Conservation (phyloP, 2,797 vertebrate genomes). For the Octomys mimax region DNA sequence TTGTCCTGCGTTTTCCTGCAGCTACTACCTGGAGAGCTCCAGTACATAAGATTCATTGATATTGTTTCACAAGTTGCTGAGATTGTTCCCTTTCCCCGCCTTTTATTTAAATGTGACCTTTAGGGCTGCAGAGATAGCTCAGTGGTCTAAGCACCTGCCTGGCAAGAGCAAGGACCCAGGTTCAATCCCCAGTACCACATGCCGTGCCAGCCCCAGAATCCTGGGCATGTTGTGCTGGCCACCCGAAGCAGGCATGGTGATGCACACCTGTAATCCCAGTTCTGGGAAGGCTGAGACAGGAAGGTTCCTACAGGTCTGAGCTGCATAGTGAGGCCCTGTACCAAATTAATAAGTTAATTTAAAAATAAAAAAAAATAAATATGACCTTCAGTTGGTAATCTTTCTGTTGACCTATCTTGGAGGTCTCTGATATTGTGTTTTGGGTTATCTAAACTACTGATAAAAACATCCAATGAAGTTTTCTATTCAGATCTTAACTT, state of each 20-base stretch:
- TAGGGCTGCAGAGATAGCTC: background rate
- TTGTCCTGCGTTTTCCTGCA: background rate
- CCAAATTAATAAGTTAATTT: no score
- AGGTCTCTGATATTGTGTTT: slow-evolving; percentile 20
- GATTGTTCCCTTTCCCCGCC: background rate
- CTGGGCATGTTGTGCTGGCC: no score
- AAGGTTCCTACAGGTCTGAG: no score
- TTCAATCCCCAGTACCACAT: no score
- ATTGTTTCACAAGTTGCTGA: background rate
- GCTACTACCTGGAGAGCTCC: background rate
- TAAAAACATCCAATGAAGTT: background rate
- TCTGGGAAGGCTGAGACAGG: no score
- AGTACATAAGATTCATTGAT: background rate
- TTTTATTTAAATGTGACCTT: background rate
- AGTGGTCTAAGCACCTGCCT: no score
- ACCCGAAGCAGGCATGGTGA: no score
- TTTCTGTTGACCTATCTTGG: background rate
- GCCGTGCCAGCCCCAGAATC: no score
- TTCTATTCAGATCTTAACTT: background rate
- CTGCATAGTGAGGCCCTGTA: no score
- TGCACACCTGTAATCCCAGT: no score
- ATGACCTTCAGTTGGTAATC: background rate
- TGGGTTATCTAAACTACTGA: background rate
- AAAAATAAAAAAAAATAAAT: background rate
- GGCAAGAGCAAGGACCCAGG: no score